Percentiles rank a stretch among this genome's conserved stretches.
Evolutionary conservation across 1,140 invertebrate genomes (phyloP).

Genomic region (Diabrotica virgifera): DNA sequence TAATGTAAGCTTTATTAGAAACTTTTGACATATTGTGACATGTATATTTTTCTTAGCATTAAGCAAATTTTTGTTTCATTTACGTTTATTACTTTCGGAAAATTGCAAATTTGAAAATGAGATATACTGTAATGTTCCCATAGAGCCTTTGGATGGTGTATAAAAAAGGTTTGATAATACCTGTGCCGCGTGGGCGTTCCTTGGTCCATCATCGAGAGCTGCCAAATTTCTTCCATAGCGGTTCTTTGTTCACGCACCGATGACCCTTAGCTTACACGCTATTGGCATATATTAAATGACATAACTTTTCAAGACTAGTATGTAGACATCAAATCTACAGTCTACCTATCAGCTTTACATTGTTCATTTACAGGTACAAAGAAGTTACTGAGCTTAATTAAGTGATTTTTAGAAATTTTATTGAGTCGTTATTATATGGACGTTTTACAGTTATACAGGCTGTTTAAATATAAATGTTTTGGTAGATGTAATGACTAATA

Average conservation of each 20-base stretch:
- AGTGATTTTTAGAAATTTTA: too few species aligned
- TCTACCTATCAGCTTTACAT: slow-evolving; percentile 29
- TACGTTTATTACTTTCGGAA: too few species aligned
- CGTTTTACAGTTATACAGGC: not conserved
- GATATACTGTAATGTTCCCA: slow-evolving; percentile 17
- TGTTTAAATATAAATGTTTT: not conserved
- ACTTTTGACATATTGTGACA: too few species aligned
- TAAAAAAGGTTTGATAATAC: slow-evolving; percentile 50
- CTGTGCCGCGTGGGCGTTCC: slow-evolving; percentile 35
- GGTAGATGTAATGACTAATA: too few species aligned
- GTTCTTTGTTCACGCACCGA: slow-evolving; percentile 27
- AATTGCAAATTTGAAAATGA: too few species aligned
- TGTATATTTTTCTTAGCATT: too few species aligned
- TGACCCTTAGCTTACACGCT: slow-evolving; percentile 44
- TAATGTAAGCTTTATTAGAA: too few species aligned
- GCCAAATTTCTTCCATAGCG: slow-evolving; percentile 26
- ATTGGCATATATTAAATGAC: slow-evolving; percentile 44
- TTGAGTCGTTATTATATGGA: not conserved
- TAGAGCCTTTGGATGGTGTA: slow-evolving; percentile 17
- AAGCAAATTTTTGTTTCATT: too few species aligned
- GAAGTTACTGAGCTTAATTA: not conserved
- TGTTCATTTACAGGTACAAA: not conserved
- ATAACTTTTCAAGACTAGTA: slow-evolving; percentile 34
- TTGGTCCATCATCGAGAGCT: slow-evolving; percentile 16
- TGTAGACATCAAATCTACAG: slow-evolving; percentile 37